These are phyloP conservation scores for Pomatostomus ruficeps DNA, from an alignment of 2,113 vertebrate genomes.

Conservation along the genomic window DNA sequence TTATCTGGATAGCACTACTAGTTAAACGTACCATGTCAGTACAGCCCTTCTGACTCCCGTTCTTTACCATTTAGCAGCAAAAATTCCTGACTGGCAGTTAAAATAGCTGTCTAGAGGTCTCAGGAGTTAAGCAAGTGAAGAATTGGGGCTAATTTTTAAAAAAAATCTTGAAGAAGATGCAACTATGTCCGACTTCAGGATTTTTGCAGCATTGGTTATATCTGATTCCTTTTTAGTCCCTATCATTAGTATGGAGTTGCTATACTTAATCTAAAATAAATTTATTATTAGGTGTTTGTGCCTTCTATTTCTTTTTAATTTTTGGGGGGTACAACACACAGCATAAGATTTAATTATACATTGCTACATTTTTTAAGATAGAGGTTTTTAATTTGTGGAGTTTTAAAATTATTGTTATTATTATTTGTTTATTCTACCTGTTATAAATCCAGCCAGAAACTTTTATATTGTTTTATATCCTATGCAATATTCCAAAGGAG, in stretches of 20 bases:
- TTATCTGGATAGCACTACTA: not conserved
- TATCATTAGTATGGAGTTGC: not conserved
- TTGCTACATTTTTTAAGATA: not conserved
- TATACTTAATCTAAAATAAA: not conserved
- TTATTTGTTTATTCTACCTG: not conserved
- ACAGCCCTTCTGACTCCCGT: not conserved
- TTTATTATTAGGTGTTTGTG: not conserved
- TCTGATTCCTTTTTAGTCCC: not conserved
- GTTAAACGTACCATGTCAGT: not conserved
- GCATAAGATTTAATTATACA: not conserved
- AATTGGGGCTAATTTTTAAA: not conserved
- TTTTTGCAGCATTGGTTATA: not conserved
- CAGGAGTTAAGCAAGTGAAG: not conserved
- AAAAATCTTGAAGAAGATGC: not conserved
- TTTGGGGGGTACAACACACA: not conserved
- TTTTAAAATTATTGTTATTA: not conserved
- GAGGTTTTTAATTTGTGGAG: not conserved
- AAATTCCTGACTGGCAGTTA: not conserved
- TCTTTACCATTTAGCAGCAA: not conserved
- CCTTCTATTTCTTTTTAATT: not conserved
- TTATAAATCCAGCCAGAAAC: not conserved
- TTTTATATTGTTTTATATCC: not conserved
- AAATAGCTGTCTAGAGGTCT: not conserved
- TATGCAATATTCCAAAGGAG: not conserved
- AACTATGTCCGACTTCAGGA: fast-evolving